A percentile compares a stretch with the other conserved stretches of the same genome.
These are phyloP conservation scores for Xenotilapia longispinis DNA, from an alignment of 2,113 vertebrate genomes.

Conservation along the genomic window DNA sequence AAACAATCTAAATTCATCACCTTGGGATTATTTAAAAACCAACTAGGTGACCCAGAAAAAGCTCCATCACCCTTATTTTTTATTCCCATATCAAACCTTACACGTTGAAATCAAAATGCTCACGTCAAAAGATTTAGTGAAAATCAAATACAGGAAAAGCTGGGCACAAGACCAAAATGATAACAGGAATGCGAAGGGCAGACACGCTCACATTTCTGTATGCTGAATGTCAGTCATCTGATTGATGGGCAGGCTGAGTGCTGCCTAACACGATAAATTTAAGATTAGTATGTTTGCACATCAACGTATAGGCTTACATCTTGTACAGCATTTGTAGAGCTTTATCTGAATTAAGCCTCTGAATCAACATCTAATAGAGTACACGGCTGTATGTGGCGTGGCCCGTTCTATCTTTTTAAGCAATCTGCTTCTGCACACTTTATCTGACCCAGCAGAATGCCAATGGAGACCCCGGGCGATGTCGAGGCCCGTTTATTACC, in stretches of 20 bases:
- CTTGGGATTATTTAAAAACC: not conserved
- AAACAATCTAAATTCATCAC: not conserved
- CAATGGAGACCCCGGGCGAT: conserved; percentile 45
- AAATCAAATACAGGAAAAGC: not conserved
- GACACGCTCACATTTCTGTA: not conserved
- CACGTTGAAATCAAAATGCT: not conserved
- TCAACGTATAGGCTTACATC: conserved; percentile 7
- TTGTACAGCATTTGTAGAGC: not conserved
- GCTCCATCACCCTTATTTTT: not conserved
- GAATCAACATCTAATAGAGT: conserved; percentile 45
- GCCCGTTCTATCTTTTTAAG: conserved; percentile 23
- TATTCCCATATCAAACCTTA: not conserved
- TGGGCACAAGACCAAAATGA: not conserved
- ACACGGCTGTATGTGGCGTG: not conserved
- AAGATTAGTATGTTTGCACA: conserved; percentile 28
- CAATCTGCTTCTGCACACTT: conserved; percentile 37
- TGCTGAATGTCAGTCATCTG: not conserved
- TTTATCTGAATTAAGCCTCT: conserved; percentile 42
- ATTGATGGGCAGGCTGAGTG: conserved; percentile 3
- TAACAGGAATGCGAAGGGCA: not conserved
- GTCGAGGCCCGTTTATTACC: conserved; percentile 50
- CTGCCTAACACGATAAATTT: conserved; percentile 24
- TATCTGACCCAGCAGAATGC: conserved; percentile 42
- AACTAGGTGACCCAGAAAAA: not conserved
- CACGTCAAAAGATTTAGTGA: not conserved